These are phyloP conservation scores for Lissonota sp. DNA, from an alignment of 2,888 invertebrate genomes.

Conservation along the genomic window DNA sequence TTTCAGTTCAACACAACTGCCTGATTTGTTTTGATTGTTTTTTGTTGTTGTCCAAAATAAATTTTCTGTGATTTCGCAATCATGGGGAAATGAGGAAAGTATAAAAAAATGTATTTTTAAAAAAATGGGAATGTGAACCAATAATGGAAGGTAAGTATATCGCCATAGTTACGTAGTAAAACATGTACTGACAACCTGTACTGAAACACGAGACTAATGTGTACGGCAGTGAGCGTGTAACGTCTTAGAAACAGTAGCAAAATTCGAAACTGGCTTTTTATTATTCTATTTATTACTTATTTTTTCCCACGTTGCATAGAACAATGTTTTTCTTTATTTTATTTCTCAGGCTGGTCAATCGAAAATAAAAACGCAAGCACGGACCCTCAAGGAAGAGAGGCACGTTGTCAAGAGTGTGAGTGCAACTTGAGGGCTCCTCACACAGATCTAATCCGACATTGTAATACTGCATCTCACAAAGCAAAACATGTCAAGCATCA, in stretches of 20 bases:
- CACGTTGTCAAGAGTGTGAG: slow-evolving; percentile 35
- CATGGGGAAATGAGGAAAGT: too few species aligned
- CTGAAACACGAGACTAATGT: neutral
- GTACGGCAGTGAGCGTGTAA: too few species aligned
- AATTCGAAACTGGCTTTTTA: neutral
- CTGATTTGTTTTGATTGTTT: neutral
- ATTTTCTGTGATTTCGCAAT: too few species aligned
- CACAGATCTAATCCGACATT: slow-evolving; percentile 28
- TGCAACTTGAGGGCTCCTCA: slow-evolving; percentile 40
- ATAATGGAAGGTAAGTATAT: too few species aligned
- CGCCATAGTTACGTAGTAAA: too few species aligned
- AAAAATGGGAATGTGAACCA: too few species aligned
- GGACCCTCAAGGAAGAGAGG: slow-evolving; percentile 14
- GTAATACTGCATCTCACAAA: slow-evolving; percentile 29
- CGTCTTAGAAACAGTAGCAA: neutral
- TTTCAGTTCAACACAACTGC: neutral
- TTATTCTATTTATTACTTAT: neutral
- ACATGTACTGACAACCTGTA: too few species aligned
- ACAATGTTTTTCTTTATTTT: slow-evolving; percentile 4
- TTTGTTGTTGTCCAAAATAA: neutral
- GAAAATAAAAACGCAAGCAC: neutral
- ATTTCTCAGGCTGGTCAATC: slow-evolving; percentile 1
- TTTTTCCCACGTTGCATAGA: neutral
- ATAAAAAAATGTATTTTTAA: too few species aligned
- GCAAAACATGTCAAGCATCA: slow-evolving; percentile 12